phyloP scores from a whole-genome alignment of 2,113 vertebrate genomes.

The Corythoichthys haematopterus region DNA sequence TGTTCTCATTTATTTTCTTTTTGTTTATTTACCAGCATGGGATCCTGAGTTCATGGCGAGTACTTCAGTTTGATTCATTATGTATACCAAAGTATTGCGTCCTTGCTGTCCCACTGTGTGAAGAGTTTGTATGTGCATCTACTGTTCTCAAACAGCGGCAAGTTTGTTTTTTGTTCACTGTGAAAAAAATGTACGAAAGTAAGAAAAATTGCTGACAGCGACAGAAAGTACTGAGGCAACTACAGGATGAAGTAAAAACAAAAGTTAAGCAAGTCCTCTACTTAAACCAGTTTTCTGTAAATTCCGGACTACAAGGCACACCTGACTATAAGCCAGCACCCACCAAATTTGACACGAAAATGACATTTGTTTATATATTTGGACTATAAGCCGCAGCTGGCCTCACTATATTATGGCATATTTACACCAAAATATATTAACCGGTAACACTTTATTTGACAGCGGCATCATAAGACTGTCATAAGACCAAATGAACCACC shows the following conservation, averaged over 20 bases:
- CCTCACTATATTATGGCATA: no score
- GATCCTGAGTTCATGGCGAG: not conserved
- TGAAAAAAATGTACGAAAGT: not conserved
- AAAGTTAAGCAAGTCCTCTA: not conserved
- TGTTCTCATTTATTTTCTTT: not conserved
- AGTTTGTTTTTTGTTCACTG: not conserved
- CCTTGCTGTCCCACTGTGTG: not conserved
- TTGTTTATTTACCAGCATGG: slow-evolving; percentile 1
- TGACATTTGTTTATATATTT: no score
- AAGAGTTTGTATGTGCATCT: not conserved
- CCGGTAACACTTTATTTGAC: no score
- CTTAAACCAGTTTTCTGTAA: no score
- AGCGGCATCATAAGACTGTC: no score
- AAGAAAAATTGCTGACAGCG: not conserved
- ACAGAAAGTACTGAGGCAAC: not conserved
- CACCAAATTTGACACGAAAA: no score
- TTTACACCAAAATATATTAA: no score
- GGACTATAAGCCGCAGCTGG: no score
- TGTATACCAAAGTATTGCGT: not conserved
- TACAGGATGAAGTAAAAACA: not conserved
- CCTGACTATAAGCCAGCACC: no score
- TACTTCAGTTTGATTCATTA: slow-evolving; percentile 6
- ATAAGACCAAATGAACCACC: no score
- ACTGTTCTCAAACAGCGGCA: not conserved
- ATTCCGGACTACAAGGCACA: no score